A percentile compares a stretch with the other conserved stretches of the same genome.
Conservation (phyloP, 2,888 invertebrate genomes). For the Lepidocyrtoides sp. region DNA sequence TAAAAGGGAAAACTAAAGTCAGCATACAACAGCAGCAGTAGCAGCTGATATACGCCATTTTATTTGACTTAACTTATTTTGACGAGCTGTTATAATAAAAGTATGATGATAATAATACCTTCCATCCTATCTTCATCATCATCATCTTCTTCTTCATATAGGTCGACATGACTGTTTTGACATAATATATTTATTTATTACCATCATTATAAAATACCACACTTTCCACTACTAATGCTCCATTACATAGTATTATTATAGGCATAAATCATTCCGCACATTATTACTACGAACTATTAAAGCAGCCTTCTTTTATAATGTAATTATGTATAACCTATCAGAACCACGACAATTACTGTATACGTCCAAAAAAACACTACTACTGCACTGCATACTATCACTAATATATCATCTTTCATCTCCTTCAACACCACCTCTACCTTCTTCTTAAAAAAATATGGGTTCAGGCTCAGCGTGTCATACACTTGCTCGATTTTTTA, state of each 20-base stretch:
- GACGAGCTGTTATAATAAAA: constrained; percentile 65
- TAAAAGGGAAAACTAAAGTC: background rate
- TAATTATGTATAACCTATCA: background rate
- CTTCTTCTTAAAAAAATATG: constrained; percentile 1
- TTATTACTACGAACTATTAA: background rate
- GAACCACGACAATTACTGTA: constrained; percentile 28
- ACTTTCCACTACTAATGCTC: background rate
- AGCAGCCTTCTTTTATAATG: constrained; percentile 11
- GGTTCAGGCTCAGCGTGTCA: background rate
- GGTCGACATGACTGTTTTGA: background rate
- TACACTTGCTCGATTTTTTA: constrained; percentile 1
- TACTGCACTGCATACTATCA: background rate
- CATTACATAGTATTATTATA: background rate
- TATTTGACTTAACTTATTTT: constrained; percentile 60
- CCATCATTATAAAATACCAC: background rate
- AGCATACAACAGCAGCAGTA: background rate
- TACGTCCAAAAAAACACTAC: background rate
- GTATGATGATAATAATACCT: background rate
- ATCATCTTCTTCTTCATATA: background rate
- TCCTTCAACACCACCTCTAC: background rate
- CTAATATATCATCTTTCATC: background rate
- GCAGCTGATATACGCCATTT: constrained; percentile 58
- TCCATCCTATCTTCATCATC: constrained; percentile 4
- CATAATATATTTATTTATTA: background rate
- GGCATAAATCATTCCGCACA: background rate